Conservation (phyloP, 1,140 invertebrate species). For the Dreissena rostriformis region DNA sequence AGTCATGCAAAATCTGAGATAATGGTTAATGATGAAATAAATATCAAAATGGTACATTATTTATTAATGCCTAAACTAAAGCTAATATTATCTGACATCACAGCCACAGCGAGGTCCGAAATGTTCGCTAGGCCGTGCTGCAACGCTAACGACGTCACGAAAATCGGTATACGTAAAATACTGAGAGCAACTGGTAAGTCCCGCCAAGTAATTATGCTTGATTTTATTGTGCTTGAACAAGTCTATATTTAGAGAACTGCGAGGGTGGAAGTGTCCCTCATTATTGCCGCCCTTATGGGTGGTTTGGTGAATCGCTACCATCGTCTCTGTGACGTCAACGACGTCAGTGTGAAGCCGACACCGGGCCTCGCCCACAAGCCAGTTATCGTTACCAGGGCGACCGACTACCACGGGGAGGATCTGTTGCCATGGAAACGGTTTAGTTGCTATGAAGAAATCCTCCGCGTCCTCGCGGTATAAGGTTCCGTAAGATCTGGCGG, state of each 20-base stretch:
- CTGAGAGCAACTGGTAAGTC: conserved; percentile 35
- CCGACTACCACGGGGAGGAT: conserved; percentile 59
- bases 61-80: too few species aligned
- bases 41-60: too few species aligned
- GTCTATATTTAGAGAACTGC: conserved; percentile 37
- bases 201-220: conserved; percentile 49
- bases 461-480: conserved; percentile 55
- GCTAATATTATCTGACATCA: too few species aligned
- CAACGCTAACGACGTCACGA: conserved; percentile 5
- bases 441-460: conserved; percentile 61
- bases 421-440: conserved; percentile 58
- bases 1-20: too few species aligned
- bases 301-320: conserved; percentile 44
- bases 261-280: conserved; percentile 31
- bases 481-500: conserved; percentile 21
- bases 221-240: conserved; percentile 37
- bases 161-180: conserved; percentile 35
- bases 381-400: conserved; percentile 63
- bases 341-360: conserved; percentile 44
- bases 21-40: too few species aligned
- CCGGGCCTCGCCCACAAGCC: conserved; percentile 55
- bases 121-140: too few species aligned
- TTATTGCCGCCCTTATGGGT: conserved; percentile 47
- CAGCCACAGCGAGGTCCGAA: too few species aligned
- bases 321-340: conserved; percentile 39